A percentile compares a stretch with the other conserved stretches of the same genome.
Evolutionary conservation across 2,888 invertebrate genomes (phyloP).

Genomic region (Caprella mutica): DNA sequence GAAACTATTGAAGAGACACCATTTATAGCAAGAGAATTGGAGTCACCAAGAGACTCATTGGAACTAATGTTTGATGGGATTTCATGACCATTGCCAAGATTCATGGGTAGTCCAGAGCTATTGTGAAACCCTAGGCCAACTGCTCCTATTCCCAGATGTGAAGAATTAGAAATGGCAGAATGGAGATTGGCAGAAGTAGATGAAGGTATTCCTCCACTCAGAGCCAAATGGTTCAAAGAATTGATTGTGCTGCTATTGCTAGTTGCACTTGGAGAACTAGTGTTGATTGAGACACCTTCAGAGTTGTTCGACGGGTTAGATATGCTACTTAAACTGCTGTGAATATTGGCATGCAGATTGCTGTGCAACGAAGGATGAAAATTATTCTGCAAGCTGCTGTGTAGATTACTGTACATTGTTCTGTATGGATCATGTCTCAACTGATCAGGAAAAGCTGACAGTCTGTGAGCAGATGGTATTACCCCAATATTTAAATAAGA

Average conservation of each 20-base stretch:
- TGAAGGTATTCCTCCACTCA: not conserved
- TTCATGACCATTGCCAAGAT: no score
- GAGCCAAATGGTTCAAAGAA: no score
- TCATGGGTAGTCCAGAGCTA: no score
- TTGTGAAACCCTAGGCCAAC: no score
- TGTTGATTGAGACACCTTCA: no score
- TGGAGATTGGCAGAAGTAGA: not conserved
- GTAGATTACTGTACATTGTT: slow-evolving; percentile 1
- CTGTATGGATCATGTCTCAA: slow-evolving; percentile 5
- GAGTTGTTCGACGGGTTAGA: no score
- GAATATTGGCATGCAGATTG: not conserved
- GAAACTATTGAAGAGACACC: no score
- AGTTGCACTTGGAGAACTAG: not conserved
- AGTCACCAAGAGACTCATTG: no score
- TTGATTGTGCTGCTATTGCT: not conserved
- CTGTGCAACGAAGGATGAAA: not conserved
- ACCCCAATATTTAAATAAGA: slow-evolving; percentile 7
- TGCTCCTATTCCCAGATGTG: slow-evolving; percentile 1
- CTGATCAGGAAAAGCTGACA: slow-evolving; percentile 2
- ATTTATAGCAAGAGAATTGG: no score
- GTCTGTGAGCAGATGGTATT: slow-evolving; percentile 1
- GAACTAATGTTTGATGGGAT: no score
- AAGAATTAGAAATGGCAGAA: no score
- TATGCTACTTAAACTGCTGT: not conserved
- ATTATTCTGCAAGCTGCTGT: not conserved